phyloP scores from a whole-genome alignment of 2,888 invertebrate species.

The Seira ritae region DNA sequence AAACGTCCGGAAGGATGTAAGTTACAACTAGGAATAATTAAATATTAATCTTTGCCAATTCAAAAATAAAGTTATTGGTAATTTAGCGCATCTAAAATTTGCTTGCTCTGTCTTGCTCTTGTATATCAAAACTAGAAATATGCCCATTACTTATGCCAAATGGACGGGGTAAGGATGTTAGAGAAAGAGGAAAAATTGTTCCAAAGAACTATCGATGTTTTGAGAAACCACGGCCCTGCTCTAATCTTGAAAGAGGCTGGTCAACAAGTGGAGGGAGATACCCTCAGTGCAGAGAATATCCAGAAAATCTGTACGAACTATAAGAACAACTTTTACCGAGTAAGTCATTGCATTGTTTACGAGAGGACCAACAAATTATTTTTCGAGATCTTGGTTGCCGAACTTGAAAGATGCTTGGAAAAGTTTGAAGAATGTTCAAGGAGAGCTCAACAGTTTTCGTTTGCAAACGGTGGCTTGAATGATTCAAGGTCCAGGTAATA shows the following conservation, averaged over 20 bases:
- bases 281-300: conserved; percentile 34
- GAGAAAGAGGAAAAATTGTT: conserved; percentile 51
- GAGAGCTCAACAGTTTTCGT: neutral
- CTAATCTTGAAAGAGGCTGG: conserved; percentile 59
- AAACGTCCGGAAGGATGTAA: too few species aligned
- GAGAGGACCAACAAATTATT: conserved; percentile 34
- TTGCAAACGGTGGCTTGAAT: neutral
- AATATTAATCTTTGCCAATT: neutral
- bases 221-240: conserved; percentile 38
- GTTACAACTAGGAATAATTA: neutral
- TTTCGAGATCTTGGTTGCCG: conserved; percentile 24
- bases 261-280: conserved; percentile 21
- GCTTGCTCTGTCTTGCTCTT: neutral
- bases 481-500: neutral
- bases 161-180: conserved; percentile 43
- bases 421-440: conserved; percentile 30
- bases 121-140: neutral
- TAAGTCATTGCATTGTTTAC: conserved; percentile 54
- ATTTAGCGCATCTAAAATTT: neutral
- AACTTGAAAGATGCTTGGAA: neutral
- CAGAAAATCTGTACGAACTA: conserved; percentile 38
- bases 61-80: neutral
- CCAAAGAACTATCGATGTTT: conserved; percentile 36
- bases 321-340: conserved; percentile 55
- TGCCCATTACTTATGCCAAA: conserved; percentile 26